phyloP scores from a whole-genome alignment of 2,797 vertebrate genomes.

The Allobates femoralis region DNA sequence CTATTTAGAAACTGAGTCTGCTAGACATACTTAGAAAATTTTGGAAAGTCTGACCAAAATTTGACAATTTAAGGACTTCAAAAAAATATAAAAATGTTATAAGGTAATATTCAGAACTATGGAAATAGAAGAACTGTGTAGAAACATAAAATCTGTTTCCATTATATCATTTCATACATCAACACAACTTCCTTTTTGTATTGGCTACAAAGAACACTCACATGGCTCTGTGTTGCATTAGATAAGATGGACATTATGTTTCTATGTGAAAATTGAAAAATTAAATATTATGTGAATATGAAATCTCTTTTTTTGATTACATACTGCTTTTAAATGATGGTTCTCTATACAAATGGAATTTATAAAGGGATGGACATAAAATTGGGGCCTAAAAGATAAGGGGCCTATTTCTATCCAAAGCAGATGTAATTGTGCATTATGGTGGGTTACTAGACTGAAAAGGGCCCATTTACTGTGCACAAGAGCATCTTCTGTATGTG shows the following conservation, averaged over 20 bases:
- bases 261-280: background rate
- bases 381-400: no score
- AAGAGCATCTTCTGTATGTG: no score
- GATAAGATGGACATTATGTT: background rate
- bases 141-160: background rate
- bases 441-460: no score
- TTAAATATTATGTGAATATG: background rate
- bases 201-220: background rate
- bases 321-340: background rate
- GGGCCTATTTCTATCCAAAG: no score
- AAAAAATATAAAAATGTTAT: background rate
- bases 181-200: background rate
- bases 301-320: background rate
- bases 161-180: background rate
- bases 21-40: background rate
- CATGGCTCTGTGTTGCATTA: background rate
- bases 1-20: no score
- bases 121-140: constrained; percentile 14
- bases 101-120: constrained; percentile 43
- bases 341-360: background rate
- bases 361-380: no score
- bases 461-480: no score
- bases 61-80: background rate
- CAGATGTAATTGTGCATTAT: no score
- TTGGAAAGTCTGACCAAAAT: background rate